Evolutionary conservation across 2,888 invertebrate genomes (phyloP).

Genomic region (Melanchra persicariae): DNA sequence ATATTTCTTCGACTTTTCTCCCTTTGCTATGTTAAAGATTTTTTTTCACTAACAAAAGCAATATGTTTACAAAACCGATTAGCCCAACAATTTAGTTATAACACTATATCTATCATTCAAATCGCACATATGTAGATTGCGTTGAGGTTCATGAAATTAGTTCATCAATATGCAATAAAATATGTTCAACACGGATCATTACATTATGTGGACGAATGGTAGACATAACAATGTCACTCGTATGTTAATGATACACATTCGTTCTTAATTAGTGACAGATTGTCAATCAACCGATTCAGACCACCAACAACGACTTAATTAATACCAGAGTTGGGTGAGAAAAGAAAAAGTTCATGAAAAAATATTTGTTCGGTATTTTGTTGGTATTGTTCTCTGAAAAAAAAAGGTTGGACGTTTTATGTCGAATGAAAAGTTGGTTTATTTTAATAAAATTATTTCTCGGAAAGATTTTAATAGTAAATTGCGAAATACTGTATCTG

Average conservation of each 20-base stretch:
- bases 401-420: not conserved
- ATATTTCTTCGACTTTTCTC: too few relatives aligned
- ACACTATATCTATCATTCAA: not conserved
- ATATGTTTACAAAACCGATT: not conserved
- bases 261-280: slow-evolving; percentile 52
- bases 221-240: not conserved
- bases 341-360: not conserved
- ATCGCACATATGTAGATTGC: not conserved
- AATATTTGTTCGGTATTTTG: too few relatives aligned
- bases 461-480: not conserved
- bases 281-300: slow-evolving; percentile 48
- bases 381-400: not conserved
- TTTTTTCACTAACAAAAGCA: not conserved
- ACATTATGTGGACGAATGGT: slow-evolving; percentile 23
- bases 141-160: slow-evolving; percentile 1
- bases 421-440: not conserved
- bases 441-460: not conserved
- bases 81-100: not conserved
- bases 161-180: slow-evolving; percentile 24
- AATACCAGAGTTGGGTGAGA: not conserved
- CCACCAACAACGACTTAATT: slow-evolving; percentile 47
- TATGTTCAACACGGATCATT: slow-evolving; percentile 15
- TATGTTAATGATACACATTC: slow-evolving; percentile 33
- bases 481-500: not conserved
- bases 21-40: not conserved